phyloP scores from a whole-genome alignment of 1,140 invertebrate species.

The Eufriesea mexicana region DNA sequence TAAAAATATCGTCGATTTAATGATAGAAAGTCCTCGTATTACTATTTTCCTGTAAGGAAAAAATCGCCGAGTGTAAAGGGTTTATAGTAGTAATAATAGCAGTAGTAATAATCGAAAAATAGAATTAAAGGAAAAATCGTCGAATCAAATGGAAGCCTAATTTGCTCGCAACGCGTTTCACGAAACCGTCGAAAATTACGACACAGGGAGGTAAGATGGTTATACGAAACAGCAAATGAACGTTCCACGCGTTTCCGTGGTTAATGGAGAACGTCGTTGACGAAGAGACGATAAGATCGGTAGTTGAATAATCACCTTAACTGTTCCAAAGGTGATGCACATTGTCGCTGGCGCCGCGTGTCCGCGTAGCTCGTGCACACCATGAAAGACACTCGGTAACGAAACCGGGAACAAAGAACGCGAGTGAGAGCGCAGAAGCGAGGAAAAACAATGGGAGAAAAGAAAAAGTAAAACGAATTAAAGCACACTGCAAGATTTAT shows the following conservation, averaged over 20 bases:
- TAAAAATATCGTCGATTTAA: too few species aligned
- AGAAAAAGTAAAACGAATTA: not conserved
- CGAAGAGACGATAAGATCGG: slow-evolving; percentile 54
- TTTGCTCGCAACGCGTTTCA: too few species aligned
- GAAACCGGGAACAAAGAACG: not conserved
- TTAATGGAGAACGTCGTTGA: slow-evolving; percentile 10
- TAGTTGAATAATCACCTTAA: slow-evolving; percentile 62
- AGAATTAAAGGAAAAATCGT: too few species aligned
- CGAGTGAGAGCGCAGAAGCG: not conserved
- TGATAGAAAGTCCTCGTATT: too few species aligned
- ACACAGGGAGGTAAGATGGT: not conserved
- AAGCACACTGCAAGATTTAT: slow-evolving; percentile 49
- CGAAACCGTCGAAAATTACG: slow-evolving; percentile 23
- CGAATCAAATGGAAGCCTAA: too few species aligned
- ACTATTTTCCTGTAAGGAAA: too few species aligned
- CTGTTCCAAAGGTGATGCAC: slow-evolving; percentile 56
- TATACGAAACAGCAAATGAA: slow-evolving; percentile 13
- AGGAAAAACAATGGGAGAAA: not conserved
- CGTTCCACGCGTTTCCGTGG: not conserved
- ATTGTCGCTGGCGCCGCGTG: slow-evolving; percentile 34
- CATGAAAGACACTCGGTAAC: slow-evolving; percentile 3
- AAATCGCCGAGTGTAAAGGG: too few species aligned
- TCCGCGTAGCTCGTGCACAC: not conserved
- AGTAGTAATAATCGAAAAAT: too few species aligned
- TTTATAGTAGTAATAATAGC: too few species aligned